A percentile compares a stretch with the other conserved stretches of the same genome.
Conservation (phyloP, 2,113 vertebrate species). For the Sclerurus mexicanus region DNA sequence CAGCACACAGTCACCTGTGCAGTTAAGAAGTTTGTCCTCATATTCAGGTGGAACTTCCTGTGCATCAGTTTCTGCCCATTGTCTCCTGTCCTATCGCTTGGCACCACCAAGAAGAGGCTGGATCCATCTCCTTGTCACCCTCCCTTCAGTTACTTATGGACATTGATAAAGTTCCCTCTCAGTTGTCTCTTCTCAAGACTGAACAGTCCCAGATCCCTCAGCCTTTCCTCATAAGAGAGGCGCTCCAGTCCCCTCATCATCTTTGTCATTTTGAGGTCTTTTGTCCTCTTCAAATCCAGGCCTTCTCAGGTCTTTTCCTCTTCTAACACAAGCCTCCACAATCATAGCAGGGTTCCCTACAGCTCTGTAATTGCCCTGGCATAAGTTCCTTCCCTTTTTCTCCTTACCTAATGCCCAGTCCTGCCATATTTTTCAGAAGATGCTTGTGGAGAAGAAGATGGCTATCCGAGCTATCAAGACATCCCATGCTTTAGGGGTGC, state of each 20-base stretch:
- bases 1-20: background rate
- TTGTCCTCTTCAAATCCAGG: background rate
- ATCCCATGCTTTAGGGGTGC: background rate
- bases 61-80: background rate
- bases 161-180: background rate
- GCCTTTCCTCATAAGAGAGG: fast-evolving
- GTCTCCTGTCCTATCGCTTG: background rate
- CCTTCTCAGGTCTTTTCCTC: background rate
- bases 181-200: background rate
- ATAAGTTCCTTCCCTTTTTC: background rate
- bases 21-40: background rate
- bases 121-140: background rate
- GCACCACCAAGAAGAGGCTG: fast-evolving
- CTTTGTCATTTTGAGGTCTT: background rate
- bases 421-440: background rate
- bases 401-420: background rate
- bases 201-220: background rate
- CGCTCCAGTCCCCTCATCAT: background rate
- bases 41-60: background rate
- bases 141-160: background rate
- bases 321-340: background rate
- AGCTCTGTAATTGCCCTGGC: background rate
- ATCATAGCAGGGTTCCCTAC: background rate
- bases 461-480: background rate
- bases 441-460: background rate